phyloP scores from a whole-genome alignment of 2,113 vertebrate genomes.

The Nothocercus julius region DNA sequence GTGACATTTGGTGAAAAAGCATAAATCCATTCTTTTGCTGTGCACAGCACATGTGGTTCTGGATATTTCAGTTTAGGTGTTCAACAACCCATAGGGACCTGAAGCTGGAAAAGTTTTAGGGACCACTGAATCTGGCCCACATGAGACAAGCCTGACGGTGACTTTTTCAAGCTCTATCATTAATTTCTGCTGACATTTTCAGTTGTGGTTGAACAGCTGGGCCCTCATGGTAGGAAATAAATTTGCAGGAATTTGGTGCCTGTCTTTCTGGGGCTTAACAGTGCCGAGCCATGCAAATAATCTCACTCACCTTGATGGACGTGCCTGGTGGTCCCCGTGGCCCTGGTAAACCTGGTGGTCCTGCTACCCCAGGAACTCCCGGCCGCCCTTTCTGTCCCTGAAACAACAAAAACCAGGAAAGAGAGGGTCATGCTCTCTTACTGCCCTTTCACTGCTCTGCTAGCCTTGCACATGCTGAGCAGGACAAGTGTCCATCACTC shows the following conservation, averaged over 20 bases:
- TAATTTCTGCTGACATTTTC: fast-evolving
- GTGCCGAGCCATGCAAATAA: background rate
- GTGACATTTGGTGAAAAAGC: background rate
- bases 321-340: conserved; percentile 78
- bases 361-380: conserved; percentile 75
- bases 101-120: background rate
- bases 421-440: background rate
- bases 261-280: background rate
- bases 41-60: background rate
- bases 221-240: background rate
- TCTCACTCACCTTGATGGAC: conserved; percentile 82
- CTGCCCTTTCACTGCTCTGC: background rate
- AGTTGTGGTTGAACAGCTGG: background rate
- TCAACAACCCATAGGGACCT: background rate
- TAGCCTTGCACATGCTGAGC: background rate
- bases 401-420: background rate
- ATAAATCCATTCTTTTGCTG: background rate
- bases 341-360: conserved; percentile 80
- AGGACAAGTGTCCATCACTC: background rate
- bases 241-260: background rate
- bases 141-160: background rate
- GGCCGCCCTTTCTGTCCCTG: conserved; percentile 79
- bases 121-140: background rate
- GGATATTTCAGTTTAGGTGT: background rate
- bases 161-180: background rate